Conservation (phyloP, 2,888 invertebrate genomes). For the Subacronicta megacephala region DNA sequence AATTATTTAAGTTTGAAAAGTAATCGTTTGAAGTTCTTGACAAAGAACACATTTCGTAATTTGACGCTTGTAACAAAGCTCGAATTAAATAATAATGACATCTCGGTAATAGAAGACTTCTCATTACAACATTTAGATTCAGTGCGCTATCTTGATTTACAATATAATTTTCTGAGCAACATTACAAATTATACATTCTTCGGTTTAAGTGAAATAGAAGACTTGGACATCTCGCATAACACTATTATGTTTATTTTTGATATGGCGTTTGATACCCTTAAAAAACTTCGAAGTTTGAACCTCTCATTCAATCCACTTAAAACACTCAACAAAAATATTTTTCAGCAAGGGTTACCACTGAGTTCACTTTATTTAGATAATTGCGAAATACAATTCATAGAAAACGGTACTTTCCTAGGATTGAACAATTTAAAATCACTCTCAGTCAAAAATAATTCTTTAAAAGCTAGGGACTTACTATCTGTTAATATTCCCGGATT, state of each 20-base stretch:
- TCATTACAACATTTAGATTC: conserved; percentile 94
- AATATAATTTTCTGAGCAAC: conserved; percentile 92
- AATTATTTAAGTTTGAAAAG: conserved; percentile 95
- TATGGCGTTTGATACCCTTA: conserved; percentile 93
- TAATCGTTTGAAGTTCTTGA: conserved; percentile 93
- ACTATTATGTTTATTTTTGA: conserved; percentile 92
- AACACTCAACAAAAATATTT: conserved; percentile 92
- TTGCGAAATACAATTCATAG: conserved; percentile 93
- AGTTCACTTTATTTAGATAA: conserved; percentile 93
- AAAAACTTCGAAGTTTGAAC: conserved; percentile 93
- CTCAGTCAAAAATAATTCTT: conserved; percentile 93
- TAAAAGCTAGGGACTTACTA: conserved; percentile 92
- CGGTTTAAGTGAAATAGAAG: conserved; percentile 93
- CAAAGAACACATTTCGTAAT: conserved; percentile 93
- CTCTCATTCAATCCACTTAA: conserved; percentile 94
- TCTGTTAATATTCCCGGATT: conserved; percentile 94
- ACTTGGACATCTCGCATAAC: conserved; percentile 94
- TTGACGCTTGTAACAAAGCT: conserved; percentile 93
- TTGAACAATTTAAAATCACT: conserved; percentile 94
- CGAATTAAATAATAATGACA: conserved; percentile 94
- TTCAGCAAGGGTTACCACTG: conserved; percentile 94
- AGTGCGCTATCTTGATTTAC: conserved; percentile 94
- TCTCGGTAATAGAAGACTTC: conserved; percentile 94
- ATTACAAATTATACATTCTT: conserved; percentile 93
- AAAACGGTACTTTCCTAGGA: conserved; percentile 93